Base-by-base conservation (phyloP, 2,888 invertebrate genomes). In the Molanna angustata region DNA sequence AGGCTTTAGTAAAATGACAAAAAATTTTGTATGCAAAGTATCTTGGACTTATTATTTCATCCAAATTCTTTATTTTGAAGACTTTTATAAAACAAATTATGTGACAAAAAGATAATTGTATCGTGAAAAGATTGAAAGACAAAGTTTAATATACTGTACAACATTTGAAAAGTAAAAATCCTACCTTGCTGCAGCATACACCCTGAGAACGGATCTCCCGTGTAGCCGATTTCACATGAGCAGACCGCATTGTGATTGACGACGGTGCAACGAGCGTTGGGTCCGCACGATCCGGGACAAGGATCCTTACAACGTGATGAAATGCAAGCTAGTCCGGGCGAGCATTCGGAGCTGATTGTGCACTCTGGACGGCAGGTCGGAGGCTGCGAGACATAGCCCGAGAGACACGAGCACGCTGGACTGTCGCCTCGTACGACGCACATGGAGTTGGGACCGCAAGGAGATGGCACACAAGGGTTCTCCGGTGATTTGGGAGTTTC, bases 291-390 rank as follows among this genome's bases (percentile, higher is more conserved):
- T 58, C 84, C 84, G 35, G 80, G 75, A 62, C 87, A 88, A 0
- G 86, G 85, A 62, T 85, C 80, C 58, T 74, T 74, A 66, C 85
- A 86, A 62, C 74, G 79, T 63, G 80, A 80, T 27, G 72, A 72
- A 3, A 85, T 76, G 63, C 87, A 87, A 4, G 86, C 83, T 54
- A 78, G 71, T 44, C 80, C 76, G 1, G 82, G 79, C 4, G 83
- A 71, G 63, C 89, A 89, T 62, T 88, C 88, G 0, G 84, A 76
- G 64, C 82, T 84, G 42, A 85, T 80, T 1, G 79, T 78, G 64
- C 86, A 86, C 64, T 85, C 84, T 0, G 85, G 85, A 17, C 83
- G 76, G 63, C 86, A 87, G 57, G 82, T 82, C 1, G 86, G 84
- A 31, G 86, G 82, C 49, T 76, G 75, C 42, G 85, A 86, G 48